Evolutionary conservation across 1,140 invertebrate genomes (phyloP).

Genomic region (Littorina saxatilis): DNA sequence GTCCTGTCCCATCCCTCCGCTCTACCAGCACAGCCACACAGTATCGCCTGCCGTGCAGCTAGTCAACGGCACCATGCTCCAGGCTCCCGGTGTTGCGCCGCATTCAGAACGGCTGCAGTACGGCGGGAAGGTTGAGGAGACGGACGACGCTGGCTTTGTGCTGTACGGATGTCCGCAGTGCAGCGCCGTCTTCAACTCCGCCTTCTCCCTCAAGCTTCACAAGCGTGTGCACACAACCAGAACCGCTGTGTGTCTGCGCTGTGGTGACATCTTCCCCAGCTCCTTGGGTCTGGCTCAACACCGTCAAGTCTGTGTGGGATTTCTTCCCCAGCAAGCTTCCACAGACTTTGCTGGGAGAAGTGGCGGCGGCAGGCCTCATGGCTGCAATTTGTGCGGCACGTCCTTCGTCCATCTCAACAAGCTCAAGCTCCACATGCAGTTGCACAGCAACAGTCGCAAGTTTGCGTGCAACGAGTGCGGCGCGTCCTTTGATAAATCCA

Average conservation of each 20-base stretch:
- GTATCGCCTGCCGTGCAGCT: no score
- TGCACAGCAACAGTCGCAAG: constrained; percentile 33
- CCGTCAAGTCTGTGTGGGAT: neutral
- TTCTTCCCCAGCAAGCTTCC: neutral
- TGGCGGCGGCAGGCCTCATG: neutral
- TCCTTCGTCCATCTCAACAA: neutral
- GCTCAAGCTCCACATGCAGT: constrained; percentile 29
- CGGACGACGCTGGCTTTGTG: neutral
- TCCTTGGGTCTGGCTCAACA: neutral
- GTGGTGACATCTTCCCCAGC: neutral
- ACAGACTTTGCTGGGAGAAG: neutral
- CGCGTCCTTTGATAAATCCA: constrained; percentile 19
- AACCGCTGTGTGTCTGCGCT: neutral
- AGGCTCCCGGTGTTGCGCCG: no score
- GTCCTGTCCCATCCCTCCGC: no score
- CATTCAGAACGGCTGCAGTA: no score
- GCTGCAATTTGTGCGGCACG: neutral
- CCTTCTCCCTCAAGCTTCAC: constrained; percentile 22
- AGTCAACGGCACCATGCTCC: no score
- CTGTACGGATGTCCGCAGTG: constrained; percentile 2
- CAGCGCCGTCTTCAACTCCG: constrained; percentile 7
- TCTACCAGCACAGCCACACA: no score
- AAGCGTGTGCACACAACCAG: neutral
- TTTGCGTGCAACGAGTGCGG: constrained; percentile 35
- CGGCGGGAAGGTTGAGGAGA: neutral